These are phyloP conservation scores for Meriones unguiculatus DNA, from an alignment of 2,113 vertebrate genomes.

Conservation along the genomic window DNA sequence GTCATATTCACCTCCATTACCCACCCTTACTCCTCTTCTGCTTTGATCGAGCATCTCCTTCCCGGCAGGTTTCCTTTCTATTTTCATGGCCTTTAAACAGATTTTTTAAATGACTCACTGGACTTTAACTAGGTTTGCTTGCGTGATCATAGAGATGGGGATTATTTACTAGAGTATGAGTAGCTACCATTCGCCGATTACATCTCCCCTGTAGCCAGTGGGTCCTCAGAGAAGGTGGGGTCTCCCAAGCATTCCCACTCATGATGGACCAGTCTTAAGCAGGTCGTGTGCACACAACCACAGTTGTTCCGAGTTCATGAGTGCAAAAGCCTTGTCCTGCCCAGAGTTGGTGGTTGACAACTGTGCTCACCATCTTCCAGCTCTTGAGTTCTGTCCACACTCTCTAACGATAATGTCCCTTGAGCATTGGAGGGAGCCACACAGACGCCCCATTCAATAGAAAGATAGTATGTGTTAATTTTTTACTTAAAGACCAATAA, in stretches of 20 bases:
- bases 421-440: no score
- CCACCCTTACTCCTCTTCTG: not conserved
- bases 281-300: not conserved
- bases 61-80: not conserved
- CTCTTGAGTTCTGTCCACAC: not conserved
- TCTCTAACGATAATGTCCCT: no score
- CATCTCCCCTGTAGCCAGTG: not conserved
- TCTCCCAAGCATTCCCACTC: not conserved
- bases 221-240: not conserved
- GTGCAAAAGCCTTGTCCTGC: not conserved
- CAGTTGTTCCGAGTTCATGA: no score
- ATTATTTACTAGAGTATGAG: not conserved
- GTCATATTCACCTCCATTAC: not conserved
- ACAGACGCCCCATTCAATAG: not conserved
- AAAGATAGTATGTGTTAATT: not conserved
- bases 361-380: not conserved
- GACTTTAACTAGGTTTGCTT: not conserved
- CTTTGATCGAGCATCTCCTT: no score
- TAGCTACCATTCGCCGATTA: not conserved
- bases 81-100: not conserved
- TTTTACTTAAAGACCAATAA: slow-evolving; percentile 51
- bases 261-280: not conserved
- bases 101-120: not conserved
- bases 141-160: not conserved
- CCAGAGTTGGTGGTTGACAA: not conserved